Evolutionary conservation across 2,888 invertebrate genomes (phyloP).

Genomic region (Tenthredo amoena): DNA sequence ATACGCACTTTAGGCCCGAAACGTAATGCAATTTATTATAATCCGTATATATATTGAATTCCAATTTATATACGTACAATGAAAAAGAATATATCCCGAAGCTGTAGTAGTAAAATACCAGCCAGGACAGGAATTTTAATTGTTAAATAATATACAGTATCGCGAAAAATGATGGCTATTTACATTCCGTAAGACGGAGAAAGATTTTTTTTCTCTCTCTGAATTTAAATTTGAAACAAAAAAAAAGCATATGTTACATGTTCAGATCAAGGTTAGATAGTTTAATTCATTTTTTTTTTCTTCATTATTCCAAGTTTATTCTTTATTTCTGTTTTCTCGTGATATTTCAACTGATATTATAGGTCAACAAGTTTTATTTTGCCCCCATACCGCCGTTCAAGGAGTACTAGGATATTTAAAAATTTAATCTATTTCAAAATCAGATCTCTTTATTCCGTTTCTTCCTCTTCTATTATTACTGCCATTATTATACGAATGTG

Average conservation of each 20-base stretch:
- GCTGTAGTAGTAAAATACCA: not conserved
- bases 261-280: not conserved
- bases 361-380: not conserved
- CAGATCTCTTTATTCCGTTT: not conserved
- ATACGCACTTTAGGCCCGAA: not conserved
- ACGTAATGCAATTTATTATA: too few relatives aligned
- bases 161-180: too few relatives aligned
- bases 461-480: not conserved
- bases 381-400: not conserved
- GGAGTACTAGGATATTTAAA: not conserved
- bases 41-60: not conserved
- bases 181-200: too few relatives aligned
- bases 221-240: not conserved
- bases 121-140: not conserved
- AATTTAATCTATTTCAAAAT: not conserved
- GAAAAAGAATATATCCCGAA: not conserved
- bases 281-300: not conserved
- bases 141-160: not conserved
- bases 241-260: not conserved
- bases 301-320: not conserved
- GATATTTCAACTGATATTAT: not conserved
- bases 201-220: too few relatives aligned
- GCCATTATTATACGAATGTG: not conserved
- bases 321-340: not conserved
- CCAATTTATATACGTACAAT: not conserved